Evolutionary conservation across 1,140 invertebrate species (phyloP).

Genomic region (Zelostemma sp.): DNA sequence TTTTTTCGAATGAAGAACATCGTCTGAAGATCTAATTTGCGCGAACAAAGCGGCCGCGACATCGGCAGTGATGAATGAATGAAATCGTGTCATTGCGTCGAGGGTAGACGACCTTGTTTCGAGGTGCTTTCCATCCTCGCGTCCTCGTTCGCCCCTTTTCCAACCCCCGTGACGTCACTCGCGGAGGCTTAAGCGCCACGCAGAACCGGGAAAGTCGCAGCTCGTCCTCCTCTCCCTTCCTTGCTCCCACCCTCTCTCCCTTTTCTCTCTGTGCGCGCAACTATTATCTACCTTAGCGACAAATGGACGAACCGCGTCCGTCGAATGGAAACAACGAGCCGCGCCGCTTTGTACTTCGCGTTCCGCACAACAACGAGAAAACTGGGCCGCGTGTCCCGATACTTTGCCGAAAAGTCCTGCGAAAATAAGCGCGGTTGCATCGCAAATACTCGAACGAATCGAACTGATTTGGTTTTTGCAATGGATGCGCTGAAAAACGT

Average conservation of each 20-base stretch:
- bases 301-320: slow-evolving; percentile 28
- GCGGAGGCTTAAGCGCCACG: slow-evolving; percentile 13
- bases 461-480: neutral
- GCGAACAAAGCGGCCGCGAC: slow-evolving; percentile 20
- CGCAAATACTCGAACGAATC: neutral
- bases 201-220: slow-evolving; percentile 19
- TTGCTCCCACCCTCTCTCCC: neutral
- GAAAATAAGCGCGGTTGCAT: neutral
- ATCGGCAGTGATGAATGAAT: slow-evolving; percentile 60
- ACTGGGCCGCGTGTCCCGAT: slow-evolving; percentile 18
- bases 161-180: slow-evolving; percentile 56
- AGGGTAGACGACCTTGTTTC: slow-evolving; percentile 61
- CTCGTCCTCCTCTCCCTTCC: slow-evolving; percentile 14
- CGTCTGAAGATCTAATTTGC: neutral
- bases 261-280: neutral
- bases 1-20: too few species aligned
- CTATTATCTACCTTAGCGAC: slow-evolving; percentile 31
- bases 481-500: neutral
- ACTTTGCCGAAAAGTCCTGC: slow-evolving; percentile 5
- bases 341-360: slow-evolving; percentile 14
- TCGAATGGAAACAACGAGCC: slow-evolving; percentile 22
- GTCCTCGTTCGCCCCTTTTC: slow-evolving; percentile 18
- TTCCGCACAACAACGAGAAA: slow-evolving; percentile 22
- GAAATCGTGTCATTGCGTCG: slow-evolving; percentile 50
- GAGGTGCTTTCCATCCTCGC: slow-evolving; percentile 33